phyloP scores from a whole-genome alignment of 2,113 vertebrate genomes.

The Eptesicus fuscus region DNA sequence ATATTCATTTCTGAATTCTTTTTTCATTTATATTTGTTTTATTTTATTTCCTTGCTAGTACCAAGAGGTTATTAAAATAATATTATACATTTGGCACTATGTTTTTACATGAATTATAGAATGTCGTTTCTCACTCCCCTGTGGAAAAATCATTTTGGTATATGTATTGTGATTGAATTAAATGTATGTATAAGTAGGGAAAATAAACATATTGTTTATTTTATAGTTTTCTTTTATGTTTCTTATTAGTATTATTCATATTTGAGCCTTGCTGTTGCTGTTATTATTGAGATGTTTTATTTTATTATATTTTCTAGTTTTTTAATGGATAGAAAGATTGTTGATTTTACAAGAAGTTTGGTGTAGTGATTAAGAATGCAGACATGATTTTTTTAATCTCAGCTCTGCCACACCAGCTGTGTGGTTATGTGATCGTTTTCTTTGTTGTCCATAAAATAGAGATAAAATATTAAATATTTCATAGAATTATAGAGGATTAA shows the following conservation, averaged over 20 bases:
- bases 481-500: not conserved
- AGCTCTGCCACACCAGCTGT: not conserved
- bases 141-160: not conserved
- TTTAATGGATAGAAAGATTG: not conserved
- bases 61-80: not conserved
- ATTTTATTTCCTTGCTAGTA: not conserved
- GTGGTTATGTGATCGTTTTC: not conserved
- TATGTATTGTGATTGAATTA: not conserved
- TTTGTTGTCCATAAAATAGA: not conserved
- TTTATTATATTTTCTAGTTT: not conserved
- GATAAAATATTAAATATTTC: not conserved
- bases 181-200: not conserved
- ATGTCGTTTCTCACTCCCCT: not conserved
- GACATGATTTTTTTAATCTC: not conserved
- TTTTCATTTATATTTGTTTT: not conserved
- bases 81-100: not conserved
- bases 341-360: not conserved
- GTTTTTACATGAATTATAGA: not conserved
- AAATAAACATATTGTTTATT: not conserved
- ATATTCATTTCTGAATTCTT: not conserved
- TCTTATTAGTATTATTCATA: not conserved
- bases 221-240: not conserved
- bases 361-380: not conserved
- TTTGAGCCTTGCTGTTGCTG: constrained; percentile 18
- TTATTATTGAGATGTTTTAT: not conserved